phyloP scores from a whole-genome alignment of 2,888 invertebrate species.

The Calliopum simillimum region DNA sequence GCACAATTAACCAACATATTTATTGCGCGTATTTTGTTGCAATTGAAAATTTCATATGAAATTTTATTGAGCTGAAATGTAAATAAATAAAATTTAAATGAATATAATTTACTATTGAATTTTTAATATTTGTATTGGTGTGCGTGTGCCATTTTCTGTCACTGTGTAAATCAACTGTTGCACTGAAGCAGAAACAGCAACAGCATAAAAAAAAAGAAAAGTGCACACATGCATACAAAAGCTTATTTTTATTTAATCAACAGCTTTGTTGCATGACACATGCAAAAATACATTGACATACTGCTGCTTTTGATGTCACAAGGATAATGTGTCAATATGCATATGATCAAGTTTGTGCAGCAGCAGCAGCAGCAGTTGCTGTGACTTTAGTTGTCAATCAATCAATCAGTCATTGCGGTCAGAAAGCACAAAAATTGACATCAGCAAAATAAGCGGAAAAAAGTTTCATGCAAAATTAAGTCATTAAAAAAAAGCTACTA shows the following conservation, averaged over 20 bases:
- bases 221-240: neutral
- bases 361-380: neutral
- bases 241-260: slow-evolving; percentile 40
- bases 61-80: slow-evolving; percentile 22
- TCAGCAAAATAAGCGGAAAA: slow-evolving; percentile 6
- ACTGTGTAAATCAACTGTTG: slow-evolving; percentile 37
- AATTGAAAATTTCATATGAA: slow-evolving; percentile 6
- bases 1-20: neutral
- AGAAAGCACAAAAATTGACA: slow-evolving; percentile 26
- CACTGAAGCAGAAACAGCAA: neutral
- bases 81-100: slow-evolving; percentile 32
- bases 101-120: neutral
- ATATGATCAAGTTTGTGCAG: neutral
- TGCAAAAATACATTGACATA: slow-evolving; percentile 15
- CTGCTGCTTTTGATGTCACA: neutral
- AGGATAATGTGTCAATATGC: neutral
- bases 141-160: neutral
- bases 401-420: slow-evolving; percentile 48
- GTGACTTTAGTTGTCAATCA: slow-evolving; percentile 46
- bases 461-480: slow-evolving; percentile 12
- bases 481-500: too few relatives aligned
- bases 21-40: neutral
- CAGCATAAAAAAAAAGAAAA: neutral
- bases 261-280: slow-evolving; percentile 5
- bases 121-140: neutral